Base-by-base conservation (phyloP, 2,113 vertebrate genomes). In the Callithrix jacchus region DNA sequence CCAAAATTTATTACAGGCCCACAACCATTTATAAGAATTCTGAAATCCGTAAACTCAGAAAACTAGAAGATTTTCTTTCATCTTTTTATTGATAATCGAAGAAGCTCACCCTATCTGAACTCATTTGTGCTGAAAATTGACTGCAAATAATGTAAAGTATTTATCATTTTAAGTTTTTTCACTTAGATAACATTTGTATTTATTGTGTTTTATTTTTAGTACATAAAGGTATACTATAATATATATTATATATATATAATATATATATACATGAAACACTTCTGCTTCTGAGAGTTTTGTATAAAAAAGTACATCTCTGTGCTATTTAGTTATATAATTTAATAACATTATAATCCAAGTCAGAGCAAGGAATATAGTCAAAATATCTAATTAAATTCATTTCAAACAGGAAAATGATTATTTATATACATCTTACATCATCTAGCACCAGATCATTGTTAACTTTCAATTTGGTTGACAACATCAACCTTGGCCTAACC, bases 311-410 rank as follows among this genome's bases (percentile, higher is more conserved):
- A 9, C 35, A 5, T 42, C 5, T 20, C 52, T 79, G 5, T 77
- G 45, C 4, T 87, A 83, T 47, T 87, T 73, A 90, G 92, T 89
- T 79, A 91, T 70, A 58, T 3, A 94, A 93, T 66, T 68, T 93
- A 84, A 89, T 91, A 93, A 25, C 1, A 58, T 73, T 86, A 66
- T 89, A 91, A 35, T 80, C 37, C 11, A 89, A 84, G 16, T 94
- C 30, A 95, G 17, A 85, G 8, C 11, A 82, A 91, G 21, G 20
- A 89, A 95, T 93, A 0, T 40, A 95, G 52, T 93, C 68, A 94
- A 93, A 96, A 80, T 84, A 86, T 76, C 8, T 91, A 95, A 96
- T 61, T 97, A 97, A 96, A 96, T 91, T 0, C 3, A 94, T 88
- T 96, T 95, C 49, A 89, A 85, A 52, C 5, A 37, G 4, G 20